Conservation (phyloP, 2,113 vertebrate species). For the Meles meles region DNA sequence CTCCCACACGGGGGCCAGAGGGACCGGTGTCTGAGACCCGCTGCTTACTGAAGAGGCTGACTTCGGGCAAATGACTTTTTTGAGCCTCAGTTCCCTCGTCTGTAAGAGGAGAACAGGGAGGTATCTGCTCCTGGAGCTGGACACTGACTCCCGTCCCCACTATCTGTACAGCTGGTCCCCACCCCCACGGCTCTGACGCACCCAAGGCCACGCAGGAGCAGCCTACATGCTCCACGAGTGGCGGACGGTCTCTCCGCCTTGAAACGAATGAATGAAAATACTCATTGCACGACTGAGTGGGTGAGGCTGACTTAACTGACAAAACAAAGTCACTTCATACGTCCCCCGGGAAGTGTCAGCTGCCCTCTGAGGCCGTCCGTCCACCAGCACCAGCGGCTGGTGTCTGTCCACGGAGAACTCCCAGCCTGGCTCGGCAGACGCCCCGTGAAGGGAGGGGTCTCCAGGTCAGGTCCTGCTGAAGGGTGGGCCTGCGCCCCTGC, state of each 20-base stretch:
- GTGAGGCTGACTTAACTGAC: background rate
- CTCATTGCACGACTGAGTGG: accelerated
- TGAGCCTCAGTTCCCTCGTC: background rate
- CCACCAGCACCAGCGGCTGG: background rate
- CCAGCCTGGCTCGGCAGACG: background rate
- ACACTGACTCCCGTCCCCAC: accelerated
- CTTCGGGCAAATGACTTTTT: background rate
- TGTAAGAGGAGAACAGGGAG: background rate
- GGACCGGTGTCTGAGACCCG: background rate
- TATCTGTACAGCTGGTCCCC: accelerated
- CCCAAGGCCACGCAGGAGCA: accelerated
- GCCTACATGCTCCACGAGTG: background rate
- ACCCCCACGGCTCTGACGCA: background rate
- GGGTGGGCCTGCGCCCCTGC: background rate
- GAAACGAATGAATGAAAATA: background rate
- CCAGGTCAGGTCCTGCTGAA: background rate
- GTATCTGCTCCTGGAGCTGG: background rate
- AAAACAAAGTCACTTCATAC: background rate
- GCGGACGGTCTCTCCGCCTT: background rate
- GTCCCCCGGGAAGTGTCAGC: background rate
- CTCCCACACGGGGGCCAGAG: accelerated
- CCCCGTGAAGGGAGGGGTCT: background rate
- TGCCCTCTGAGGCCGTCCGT: background rate
- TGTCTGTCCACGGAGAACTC: background rate
- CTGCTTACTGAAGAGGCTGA: accelerated